Evolutionary conservation across 2,888 invertebrate species (phyloP).

Genomic region (Luperina nickerlii): DNA sequence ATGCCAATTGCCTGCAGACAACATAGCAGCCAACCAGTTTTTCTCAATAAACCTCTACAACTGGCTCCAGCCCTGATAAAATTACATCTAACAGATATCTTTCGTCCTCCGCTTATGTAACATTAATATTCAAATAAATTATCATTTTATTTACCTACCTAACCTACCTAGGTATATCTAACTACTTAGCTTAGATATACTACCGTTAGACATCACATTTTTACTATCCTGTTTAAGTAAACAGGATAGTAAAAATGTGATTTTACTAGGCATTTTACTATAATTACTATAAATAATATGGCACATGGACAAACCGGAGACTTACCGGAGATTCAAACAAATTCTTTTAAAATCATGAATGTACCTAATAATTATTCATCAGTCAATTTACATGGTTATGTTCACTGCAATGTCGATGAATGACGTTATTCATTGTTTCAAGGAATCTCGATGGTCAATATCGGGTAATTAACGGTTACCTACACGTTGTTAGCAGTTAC

Average conservation of each 20-base stretch:
- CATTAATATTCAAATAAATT: conserved; percentile 39
- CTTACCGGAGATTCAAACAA: conserved; percentile 26
- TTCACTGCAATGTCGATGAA: conserved; percentile 55
- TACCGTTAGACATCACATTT: too few species aligned
- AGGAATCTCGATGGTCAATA: conserved; percentile 75
- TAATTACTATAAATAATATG: conserved; percentile 18
- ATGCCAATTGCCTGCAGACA: conserved; percentile 27
- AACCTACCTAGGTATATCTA: background rate
- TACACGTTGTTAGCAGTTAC: conserved; percentile 44
- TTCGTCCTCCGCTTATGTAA: conserved; percentile 14
- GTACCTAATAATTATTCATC: conserved; percentile 31
- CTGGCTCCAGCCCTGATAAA: conserved; percentile 12
- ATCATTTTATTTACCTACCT: conserved; percentile 8
- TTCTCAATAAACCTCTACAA: conserved; percentile 32
- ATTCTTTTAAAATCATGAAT: conserved; percentile 44
- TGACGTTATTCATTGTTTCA: conserved; percentile 74
- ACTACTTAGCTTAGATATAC: background rate
- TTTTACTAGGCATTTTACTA: conserved; percentile 6
- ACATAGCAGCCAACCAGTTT: conserved; percentile 44
- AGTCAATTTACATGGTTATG: conserved; percentile 45
- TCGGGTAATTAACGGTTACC: conserved; percentile 64
- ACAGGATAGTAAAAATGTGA: conserved; percentile 20
- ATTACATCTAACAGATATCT: conserved; percentile 17
- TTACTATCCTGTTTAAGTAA: background rate
- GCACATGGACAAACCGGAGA: conserved; percentile 22